These are phyloP conservation scores for Hippocampus mohnikei DNA, from an alignment of 2,113 vertebrate genomes.

Conservation along the genomic window DNA sequence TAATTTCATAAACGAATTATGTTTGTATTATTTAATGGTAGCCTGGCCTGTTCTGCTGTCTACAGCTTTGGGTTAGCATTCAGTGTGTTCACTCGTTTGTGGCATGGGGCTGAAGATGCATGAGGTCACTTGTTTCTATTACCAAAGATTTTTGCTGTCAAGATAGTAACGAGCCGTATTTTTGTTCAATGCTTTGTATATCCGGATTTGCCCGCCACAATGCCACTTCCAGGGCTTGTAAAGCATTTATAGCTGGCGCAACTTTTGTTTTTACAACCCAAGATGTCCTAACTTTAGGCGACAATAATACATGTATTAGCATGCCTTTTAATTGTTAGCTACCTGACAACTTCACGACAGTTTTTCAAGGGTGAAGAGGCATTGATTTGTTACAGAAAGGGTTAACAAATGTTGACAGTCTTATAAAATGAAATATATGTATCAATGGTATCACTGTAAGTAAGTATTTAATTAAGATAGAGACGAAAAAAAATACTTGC, in stretches of 20 bases:
- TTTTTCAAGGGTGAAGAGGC: too few relatives aligned
- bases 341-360: too few relatives aligned
- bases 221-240: not conserved
- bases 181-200: not conserved
- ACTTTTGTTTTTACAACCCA: not conserved
- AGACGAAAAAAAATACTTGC: too few relatives aligned
- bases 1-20: too few relatives aligned
- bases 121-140: conserved; percentile 47
- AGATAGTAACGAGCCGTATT: conserved; percentile 7
- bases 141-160: conserved; percentile 20
- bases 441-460: too few relatives aligned
- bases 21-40: too few relatives aligned
- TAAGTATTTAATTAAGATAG: not conserved
- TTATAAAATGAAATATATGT: too few relatives aligned
- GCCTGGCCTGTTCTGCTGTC: too few relatives aligned
- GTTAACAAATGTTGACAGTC: too few relatives aligned
- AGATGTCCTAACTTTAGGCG: not conserved
- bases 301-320: not conserved
- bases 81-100: not conserved
- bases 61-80: not conserved
- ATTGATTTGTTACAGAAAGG: too few relatives aligned
- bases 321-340: too few relatives aligned
- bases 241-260: not conserved
- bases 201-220: not conserved
- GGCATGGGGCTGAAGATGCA: conserved; percentile 32